Base-by-base conservation (phyloP, 2,113 vertebrate species). In the Phoenicopterus ruber region DNA sequence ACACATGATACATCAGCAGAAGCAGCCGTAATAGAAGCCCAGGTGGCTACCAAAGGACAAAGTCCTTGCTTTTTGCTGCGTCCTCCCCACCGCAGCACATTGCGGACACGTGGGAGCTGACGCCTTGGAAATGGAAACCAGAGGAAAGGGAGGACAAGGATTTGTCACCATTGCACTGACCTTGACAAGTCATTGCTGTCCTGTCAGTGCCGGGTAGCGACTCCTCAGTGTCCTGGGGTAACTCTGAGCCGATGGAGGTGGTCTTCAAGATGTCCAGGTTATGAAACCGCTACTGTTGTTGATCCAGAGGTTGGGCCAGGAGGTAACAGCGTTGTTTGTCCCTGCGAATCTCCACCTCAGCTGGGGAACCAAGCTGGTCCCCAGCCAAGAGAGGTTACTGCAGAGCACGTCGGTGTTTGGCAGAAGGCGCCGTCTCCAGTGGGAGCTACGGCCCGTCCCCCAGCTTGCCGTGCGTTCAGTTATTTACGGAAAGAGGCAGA, bases 111-210 rank as follows among this genome's bases (percentile, higher is more conserved):
- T 86, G 95, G 93, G 87, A 86, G 97, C 98, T 98, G 98, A 98
- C 95, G 95, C 94, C 90, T 97, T 83, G 62, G 97, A 98, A 98
- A 98, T 91, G 91, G 97, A 98, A 96, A 98, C 96, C 96, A 47
- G 73, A 55, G 72, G 47, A 82, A 67, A 79, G 78, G 28, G 86
- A 96, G 86, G 78, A 72, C 38, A 25, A 79, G 54, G 74, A 78
- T 94, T 84, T 92, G 72, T 91, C 97, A 80, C 91, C 46, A 44
- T 36, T 38, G 47, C n/a, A 13, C 78, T 96, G 93, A 61, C 97
- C 98, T 98, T 98, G 96, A 66, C 13, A 28, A 94, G 72, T 67
- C 88, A 26, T 69, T 47, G 3, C 57, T 93, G 40, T 71, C 61
- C 73, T 78, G 10, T 72, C 24, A 5, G 52, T 34, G n/a, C 7